phyloP scores from a whole-genome alignment of 2,113 vertebrate genomes.

The Macquaria australasica region DNA sequence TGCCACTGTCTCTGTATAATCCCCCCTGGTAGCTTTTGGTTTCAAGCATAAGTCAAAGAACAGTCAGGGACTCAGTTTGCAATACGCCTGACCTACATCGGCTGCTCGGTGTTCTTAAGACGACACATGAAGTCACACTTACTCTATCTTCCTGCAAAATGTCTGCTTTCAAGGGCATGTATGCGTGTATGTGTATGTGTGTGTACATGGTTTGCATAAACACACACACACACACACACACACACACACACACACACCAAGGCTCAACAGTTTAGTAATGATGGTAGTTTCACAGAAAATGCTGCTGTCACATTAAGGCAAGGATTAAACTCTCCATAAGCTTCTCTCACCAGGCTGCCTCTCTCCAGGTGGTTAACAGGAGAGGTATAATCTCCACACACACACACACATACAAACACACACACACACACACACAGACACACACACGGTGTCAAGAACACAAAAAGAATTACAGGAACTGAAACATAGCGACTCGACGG shows the following conservation, averaged over 20 bases:
- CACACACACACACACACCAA: conserved; percentile 19
- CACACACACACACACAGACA: conserved; percentile 6
- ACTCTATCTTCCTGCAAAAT: conserved; percentile 50
- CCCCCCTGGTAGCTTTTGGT: conserved; percentile 63
- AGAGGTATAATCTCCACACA: conserved; percentile 68
- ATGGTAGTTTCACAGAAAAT: conserved; percentile 66
- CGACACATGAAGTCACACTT: conserved; percentile 69
- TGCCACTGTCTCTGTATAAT: conserved; percentile 62
- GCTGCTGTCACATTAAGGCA: conserved; percentile 78
- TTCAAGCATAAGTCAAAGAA: conserved; percentile 71
- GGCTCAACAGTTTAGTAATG: conserved; percentile 74
- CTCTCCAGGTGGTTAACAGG: conserved; percentile 76
- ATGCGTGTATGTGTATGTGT: conserved; percentile 5
- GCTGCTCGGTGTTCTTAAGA: conserved; percentile 66
- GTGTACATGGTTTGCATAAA: conserved; percentile 12
- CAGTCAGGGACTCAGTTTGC: conserved; percentile 60
- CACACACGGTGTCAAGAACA: conserved; percentile 3
- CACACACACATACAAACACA: conserved; percentile 24
- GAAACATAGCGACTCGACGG: conserved; percentile 17
- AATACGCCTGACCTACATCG: conserved; percentile 77
- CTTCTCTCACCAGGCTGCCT: conserved; percentile 70
- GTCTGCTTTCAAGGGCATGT: conserved; percentile 28
- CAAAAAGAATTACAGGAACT: conserved; percentile 27
- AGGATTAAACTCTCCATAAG: conserved; percentile 78
- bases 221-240: conserved; percentile 21